A percentile compares a stretch with the other conserved stretches of the same genome.
These are phyloP conservation scores for Mus minutoides DNA, from an alignment of 2,797 vertebrate species.

Conservation along the genomic window DNA sequence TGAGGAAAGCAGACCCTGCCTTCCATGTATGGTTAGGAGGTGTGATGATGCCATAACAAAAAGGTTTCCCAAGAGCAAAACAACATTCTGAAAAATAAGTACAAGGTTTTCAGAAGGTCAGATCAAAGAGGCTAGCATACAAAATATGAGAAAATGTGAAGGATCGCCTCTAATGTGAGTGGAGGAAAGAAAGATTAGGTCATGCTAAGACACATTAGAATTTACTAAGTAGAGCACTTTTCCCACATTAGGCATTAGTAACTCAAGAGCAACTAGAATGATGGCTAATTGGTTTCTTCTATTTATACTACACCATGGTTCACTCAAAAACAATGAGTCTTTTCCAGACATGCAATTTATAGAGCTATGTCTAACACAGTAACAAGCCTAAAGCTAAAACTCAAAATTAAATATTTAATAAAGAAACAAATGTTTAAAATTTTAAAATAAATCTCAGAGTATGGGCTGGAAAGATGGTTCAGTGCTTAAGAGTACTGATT, in stretches of 20 bases:
- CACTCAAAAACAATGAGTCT: background rate
- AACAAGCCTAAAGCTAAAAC: background rate
- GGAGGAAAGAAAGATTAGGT: background rate
- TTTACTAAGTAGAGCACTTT: background rate
- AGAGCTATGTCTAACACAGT: background rate
- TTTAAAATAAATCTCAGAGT: background rate
- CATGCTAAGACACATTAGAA: background rate
- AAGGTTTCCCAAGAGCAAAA: background rate
- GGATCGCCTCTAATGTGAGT: background rate
- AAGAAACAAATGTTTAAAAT: conserved; percentile 7
- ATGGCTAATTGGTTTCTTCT: background rate
- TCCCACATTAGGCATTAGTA: background rate
- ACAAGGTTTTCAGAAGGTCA: background rate
- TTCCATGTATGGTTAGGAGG: background rate
- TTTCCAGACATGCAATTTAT: background rate
- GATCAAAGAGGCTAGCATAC: background rate
- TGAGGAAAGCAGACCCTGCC: background rate
- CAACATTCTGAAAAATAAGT: conserved; percentile 1
- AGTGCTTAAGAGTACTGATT: background rate
- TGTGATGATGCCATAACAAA: background rate
- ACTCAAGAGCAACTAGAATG: background rate
- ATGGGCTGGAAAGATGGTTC: background rate
- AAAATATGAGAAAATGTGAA: background rate
- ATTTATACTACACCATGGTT: background rate
- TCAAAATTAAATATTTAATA: background rate